Base-by-base conservation (phyloP, 2,113 vertebrate genomes). In the Cynocephalus volans region DNA sequence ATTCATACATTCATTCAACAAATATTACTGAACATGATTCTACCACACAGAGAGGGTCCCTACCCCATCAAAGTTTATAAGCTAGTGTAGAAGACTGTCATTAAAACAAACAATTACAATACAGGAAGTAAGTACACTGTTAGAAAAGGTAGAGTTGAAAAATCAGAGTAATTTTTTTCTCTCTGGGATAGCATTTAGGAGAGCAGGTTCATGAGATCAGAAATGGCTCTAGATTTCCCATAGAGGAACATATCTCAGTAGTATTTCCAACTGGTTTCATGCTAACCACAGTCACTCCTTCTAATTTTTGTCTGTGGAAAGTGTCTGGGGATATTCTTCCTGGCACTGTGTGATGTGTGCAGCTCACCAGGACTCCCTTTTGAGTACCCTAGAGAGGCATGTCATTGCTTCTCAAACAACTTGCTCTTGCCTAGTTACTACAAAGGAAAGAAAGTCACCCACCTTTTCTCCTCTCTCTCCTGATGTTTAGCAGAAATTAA, bases 141-240 rank as follows among this genome's bases (percentile, higher is more conserved):
- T 67, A 12, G n/a, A 33, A 90, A 97, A 70, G 77, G 72, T 28
- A 56, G 45, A 93, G 21, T 12, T 58, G 33, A 56, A 92, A 76
- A 79, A 48, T 28, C 0, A 36, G 8, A 65, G 64, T 18, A 54
- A 26, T 13, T 50, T 58, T 31, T 76, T 72, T 67, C 33, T 54
- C 58, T 28, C 36, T n/a, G 56, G 48, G 79, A 81, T 60, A 65
- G 4, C 18, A 65, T 70, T 90, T 54, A 60, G 83, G 73, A 91
- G 45, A 77, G 54, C 31, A 72, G 26, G 26, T 76, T 88, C 54
- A 15, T 24, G 62, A 52, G 28, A 48, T 54, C 50, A 50, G 9
- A 50, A 90, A 33, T 48, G 26, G 65, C 23, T 76, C 17, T 28
- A 50, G 41, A 67, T n/a, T 56, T 58, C 76, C 54, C 18, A 67